Conservation (phyloP, 2,888 invertebrate genomes). For the Eucriotettix oculatus region DNA sequence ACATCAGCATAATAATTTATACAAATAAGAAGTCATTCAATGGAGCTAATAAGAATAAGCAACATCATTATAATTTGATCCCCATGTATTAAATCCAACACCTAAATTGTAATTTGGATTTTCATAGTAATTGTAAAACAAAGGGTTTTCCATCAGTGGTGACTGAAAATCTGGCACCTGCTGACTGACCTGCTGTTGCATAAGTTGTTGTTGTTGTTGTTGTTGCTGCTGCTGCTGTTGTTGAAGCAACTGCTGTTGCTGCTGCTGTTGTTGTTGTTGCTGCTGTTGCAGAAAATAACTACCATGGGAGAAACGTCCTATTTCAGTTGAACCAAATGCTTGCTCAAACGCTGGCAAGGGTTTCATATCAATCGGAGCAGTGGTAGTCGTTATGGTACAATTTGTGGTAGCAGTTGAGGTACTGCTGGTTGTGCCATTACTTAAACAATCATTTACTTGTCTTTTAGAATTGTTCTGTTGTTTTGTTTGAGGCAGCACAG, state of each 20-base stretch:
- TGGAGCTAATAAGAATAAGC: too few relatives aligned
- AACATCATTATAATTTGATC: too few relatives aligned
- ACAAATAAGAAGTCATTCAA: too few relatives aligned
- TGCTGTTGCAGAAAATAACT: constrained; percentile 9
- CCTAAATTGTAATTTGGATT: too few relatives aligned
- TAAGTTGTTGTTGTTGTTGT: background rate
- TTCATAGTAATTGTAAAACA: background rate
- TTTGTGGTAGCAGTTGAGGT: background rate
- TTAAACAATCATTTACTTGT: background rate
- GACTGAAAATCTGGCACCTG: background rate
- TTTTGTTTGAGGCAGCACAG: too few relatives aligned
- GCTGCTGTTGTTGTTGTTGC: background rate
- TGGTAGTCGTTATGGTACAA: background rate
- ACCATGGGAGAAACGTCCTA: constrained; percentile 54
- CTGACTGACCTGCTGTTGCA: background rate
- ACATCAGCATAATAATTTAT: too few relatives aligned
- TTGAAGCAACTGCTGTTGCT: background rate
- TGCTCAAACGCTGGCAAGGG: constrained; percentile 69
- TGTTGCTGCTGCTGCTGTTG: background rate
- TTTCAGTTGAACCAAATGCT: constrained; percentile 72
- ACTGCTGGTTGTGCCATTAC: background rate
- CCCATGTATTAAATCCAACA: too few relatives aligned
- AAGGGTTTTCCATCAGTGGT: background rate
- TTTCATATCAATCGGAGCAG: background rate
- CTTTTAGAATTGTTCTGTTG: background rate